phyloP scores from a whole-genome alignment of 92 coral and sea anemone species.

The Isaurus tuberculatus region DNA sequence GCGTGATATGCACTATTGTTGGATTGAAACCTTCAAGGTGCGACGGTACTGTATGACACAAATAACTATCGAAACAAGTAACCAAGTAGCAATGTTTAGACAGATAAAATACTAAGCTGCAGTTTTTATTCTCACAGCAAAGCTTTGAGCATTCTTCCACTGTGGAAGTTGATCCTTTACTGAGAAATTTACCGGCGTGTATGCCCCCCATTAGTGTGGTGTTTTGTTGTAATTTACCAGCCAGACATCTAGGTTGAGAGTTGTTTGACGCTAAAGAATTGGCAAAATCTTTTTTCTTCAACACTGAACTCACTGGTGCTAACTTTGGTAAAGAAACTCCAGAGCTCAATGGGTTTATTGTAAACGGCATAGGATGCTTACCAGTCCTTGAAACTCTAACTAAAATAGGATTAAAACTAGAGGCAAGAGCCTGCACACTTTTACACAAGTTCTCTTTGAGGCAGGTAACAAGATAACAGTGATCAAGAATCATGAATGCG shows the following conservation, averaged over 20 bases:
- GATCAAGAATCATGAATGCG: constrained; percentile 88
- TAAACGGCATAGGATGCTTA: not conserved
- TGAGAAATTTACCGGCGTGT: constrained; percentile 83
- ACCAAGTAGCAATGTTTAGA: constrained; percentile 87
- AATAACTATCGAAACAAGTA: constrained; percentile 79
- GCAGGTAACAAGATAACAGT: constrained; percentile 90
- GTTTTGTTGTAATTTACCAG: constrained; percentile 71
- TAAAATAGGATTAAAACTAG: constrained; percentile 84
- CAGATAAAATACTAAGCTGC: constrained; percentile 89
- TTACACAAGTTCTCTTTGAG: constrained; percentile 75
- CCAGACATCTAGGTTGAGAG: constrained; percentile 53
- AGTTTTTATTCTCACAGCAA: constrained; percentile 80
- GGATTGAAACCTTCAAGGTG: constrained; percentile 88
- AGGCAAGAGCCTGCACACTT: constrained; percentile 87
- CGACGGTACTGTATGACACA: constrained; percentile 86
- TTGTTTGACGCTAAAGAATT: not conserved
- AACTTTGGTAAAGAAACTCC: not conserved
- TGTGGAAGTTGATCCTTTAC: constrained; percentile 62
- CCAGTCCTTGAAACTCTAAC: constrained; percentile 59
- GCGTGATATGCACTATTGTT: constrained; percentile 71
- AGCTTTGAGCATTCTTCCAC: constrained; percentile 71
- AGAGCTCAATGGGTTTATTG: not conserved
- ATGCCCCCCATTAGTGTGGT: constrained; percentile 88
- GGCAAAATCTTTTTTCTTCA: not conserved
- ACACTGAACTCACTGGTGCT: not conserved